Conservation (phyloP, 2,797 vertebrate species). For the Pteropus rufus region DNA sequence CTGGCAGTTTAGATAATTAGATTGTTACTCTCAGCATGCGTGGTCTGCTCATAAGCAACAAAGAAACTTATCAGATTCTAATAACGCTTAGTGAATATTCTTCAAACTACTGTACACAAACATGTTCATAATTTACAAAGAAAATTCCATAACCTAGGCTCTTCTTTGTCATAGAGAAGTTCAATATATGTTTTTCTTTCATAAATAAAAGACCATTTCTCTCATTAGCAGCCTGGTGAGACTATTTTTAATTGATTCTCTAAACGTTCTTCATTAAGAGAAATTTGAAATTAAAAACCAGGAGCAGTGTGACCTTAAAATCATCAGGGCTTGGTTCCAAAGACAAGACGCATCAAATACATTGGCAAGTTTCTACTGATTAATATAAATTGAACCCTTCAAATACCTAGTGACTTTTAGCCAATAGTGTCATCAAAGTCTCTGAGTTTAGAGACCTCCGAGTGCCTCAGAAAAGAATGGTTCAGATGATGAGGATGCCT, state of each 20-base stretch:
- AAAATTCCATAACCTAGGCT: slow-evolving; percentile 41
- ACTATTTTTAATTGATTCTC: slow-evolving; percentile 31
- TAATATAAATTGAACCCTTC: background rate
- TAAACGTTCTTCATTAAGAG: slow-evolving; percentile 48
- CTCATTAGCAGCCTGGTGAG: background rate
- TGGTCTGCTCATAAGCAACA: slow-evolving; percentile 64
- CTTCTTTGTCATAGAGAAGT: background rate
- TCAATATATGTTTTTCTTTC: slow-evolving; percentile 42
- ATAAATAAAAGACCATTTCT: slow-evolving; percentile 32
- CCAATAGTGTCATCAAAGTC: background rate
- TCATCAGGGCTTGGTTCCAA: slow-evolving; percentile 4
- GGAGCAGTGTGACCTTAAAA: slow-evolving; percentile 17
- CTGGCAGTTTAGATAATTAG: slow-evolving; percentile 77
- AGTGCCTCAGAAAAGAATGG: background rate
- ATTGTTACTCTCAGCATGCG: slow-evolving; percentile 66
- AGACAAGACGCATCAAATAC: slow-evolving; percentile 1
- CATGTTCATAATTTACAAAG: slow-evolving; percentile 32
- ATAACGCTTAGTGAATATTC: slow-evolving; percentile 31
- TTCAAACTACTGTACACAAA: slow-evolving; percentile 35
- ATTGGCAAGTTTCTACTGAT: background rate
- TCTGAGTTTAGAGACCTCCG: background rate
- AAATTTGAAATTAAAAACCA: slow-evolving; percentile 50
- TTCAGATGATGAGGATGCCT: background rate
- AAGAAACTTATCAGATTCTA: slow-evolving; percentile 65
- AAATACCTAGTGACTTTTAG: background rate